Evolutionary conservation across 2,888 invertebrate genomes (phyloP), one percentile per base, ranked within the genome.

Genomic region (Patella caerulea): DNA sequence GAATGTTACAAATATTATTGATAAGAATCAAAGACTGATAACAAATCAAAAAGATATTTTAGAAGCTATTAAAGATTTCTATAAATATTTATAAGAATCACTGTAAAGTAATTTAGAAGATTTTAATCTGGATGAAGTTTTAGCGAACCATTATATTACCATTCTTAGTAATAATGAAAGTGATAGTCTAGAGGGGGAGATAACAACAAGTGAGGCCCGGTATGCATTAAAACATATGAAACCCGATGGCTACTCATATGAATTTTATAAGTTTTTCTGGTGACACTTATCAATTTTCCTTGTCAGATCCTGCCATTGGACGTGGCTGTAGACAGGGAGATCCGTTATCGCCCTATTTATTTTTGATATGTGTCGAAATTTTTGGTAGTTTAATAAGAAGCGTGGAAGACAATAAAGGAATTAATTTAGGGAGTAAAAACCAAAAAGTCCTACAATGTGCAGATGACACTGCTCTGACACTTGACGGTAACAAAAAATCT

Each of bases 271-370:
- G 29, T 29, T 29, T 29, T 29, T 29, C 29, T 29, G 29, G 29
- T 29, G 3, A 29, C 2, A 29, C 3, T 29, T 29, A 29, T n/a
- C n/a, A 65, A 65, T 14, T 3, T 65, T 19, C 65, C n/a, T 65
- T 65, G 14, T 65, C 65, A 65, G 24, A 12, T 65, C 65, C n/a
- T 65, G 15, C 19, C 24, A 65, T 65, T 65, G 24, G 65, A n/a
- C 65, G 65, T 17, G 65, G 65, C 11, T 65, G 65, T 65, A 65
- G 65, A 24, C 65, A 65, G 15, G 65, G 65, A 65, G 65, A 65
- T 19, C 65, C 24, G 24, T 24, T 65, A n/a, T 24, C 19, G n/a
- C 65, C 65, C n/a, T 65, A 65, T 65, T 11, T 65, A 9, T 65
- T 65, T 65, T 65, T 15, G 19, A 5, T 65, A 65, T 17, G n/a